Base-by-base conservation (phyloP, 2,113 vertebrate genomes). In the Mastomys natalensis region DNA sequence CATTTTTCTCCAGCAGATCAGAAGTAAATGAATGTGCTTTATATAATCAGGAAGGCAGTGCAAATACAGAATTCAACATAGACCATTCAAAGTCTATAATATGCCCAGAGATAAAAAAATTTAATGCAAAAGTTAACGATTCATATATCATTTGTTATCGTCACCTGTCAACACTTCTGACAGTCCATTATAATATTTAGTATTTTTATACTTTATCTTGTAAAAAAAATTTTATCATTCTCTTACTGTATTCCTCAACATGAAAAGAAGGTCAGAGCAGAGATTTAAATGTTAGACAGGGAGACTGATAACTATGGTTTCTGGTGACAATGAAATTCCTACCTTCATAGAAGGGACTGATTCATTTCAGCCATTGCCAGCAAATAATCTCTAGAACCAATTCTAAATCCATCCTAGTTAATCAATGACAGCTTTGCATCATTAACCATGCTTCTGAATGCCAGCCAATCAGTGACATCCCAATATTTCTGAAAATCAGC, bases 81-180 rank as follows among this genome's bases (percentile, higher is more conserved):
- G 91, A 97, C 97, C 94, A 96, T 90, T 96, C 92, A 94, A 98
- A 94, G 78, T 92, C 72, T 97, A 93, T 97, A 98, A 97, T 97
- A 98, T 98, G 97, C 97, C 97, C 97, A 98, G 97, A 97, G 98
- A 98, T 95, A 98, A 97, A 98, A 98, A 97, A 98, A 98, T 98
- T 98, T 98, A 98, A 98, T 99, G 98, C 96, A 98, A 98, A 98
- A 98, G 97, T 98, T 98, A 98, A 98, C 76, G 96, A 98, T 98
- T 97, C 97, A 98, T 98, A 97, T 98, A 98, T 98, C 97, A 98
- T 96, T 98, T 98, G 97, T 98, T 98, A 98, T 98, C 98, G 97
- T 98, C 95, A 98, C 98, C 98, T 98, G 98, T 98, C 98, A 98
- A 98, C 45, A 72, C 96, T 98, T 98, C 97, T 98, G 98, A 98